Percentiles rank a stretch among this genome's conserved stretches.
Conservation (phyloP, 1,140 invertebrate genomes). For the Pseudobourletiella spinata region DNA sequence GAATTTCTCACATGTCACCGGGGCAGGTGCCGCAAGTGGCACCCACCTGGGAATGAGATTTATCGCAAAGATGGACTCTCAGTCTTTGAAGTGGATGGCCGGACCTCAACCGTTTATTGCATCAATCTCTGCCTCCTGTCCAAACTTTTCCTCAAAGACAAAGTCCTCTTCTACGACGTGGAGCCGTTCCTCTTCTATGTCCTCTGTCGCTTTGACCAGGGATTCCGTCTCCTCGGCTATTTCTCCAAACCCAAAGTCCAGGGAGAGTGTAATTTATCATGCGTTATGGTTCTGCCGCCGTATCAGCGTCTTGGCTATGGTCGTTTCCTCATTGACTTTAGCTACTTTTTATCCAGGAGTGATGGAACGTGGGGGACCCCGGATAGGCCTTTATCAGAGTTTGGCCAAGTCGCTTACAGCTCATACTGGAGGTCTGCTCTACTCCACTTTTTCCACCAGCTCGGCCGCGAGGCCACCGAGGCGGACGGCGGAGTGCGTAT, state of each 20-base stretch:
- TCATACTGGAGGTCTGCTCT: neutral
- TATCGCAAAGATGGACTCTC: neutral
- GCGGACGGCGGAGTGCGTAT: no score
- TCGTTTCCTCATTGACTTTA: neutral
- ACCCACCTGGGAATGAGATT: neutral
- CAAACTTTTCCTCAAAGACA: neutral
- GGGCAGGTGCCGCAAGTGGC: neutral
- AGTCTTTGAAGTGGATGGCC: neutral
- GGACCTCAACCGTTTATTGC: neutral
- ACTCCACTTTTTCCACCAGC: neutral
- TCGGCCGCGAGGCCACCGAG: neutral
- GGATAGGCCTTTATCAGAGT: neutral
- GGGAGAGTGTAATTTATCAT: neutral
- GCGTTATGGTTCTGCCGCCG: neutral
- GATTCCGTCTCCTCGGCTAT: neutral
- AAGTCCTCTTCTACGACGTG: neutral
- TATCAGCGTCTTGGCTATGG: neutral
- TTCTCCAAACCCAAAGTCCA: neutral
- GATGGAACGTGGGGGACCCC: neutral
- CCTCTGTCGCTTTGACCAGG: neutral
- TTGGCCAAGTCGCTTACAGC: neutral
- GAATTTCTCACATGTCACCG: neutral
- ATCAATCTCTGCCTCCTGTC: neutral
- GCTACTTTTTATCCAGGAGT: neutral
- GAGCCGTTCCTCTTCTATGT: neutral